Evolutionary conservation across 2,888 invertebrate species (phyloP).

Genomic region (Itoplectis maculator): DNA sequence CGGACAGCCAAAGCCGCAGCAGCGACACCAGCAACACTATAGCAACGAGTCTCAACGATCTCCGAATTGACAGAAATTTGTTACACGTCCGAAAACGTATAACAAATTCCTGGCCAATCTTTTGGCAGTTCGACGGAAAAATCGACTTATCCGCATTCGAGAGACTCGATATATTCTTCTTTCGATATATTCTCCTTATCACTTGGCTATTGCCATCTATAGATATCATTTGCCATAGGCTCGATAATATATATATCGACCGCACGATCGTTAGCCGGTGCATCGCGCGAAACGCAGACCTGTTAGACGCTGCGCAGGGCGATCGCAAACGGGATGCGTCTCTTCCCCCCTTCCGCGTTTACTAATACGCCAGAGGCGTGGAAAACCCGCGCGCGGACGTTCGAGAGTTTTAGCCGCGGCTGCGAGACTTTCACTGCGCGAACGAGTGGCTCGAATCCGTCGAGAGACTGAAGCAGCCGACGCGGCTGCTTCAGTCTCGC

Average conservation of each 20-base stretch:
- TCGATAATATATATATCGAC: too few relatives aligned
- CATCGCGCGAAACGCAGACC: too few relatives aligned
- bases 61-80: too few relatives aligned
- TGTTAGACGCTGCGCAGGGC: too few relatives aligned
- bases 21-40: neutral
- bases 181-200: too few relatives aligned
- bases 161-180: too few relatives aligned
- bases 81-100: neutral
- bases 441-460: neutral
- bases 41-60: conserved; percentile 35
- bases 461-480: neutral
- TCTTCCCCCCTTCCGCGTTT: conserved; percentile 5
- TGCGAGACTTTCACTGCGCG: conserved; percentile 66
- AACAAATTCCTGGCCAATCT: neutral
- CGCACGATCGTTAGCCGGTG: too few relatives aligned
- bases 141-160: too few relatives aligned
- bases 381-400: conserved; percentile 58
- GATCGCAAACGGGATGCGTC: conserved; percentile 35
- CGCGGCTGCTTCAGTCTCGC: conserved; percentile 23
- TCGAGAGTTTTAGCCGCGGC: conserved; percentile 38
- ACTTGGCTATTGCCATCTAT: too few relatives aligned
- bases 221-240: too few relatives aligned
- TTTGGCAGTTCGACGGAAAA: neutral
- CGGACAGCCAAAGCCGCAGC: conserved; percentile 35
- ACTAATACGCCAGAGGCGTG: conserved; percentile 48